Evolutionary conservation across 2,888 invertebrate species (phyloP), one percentile per base, ranked within the genome.

Genomic region (Epicampocera succincta): DNA sequence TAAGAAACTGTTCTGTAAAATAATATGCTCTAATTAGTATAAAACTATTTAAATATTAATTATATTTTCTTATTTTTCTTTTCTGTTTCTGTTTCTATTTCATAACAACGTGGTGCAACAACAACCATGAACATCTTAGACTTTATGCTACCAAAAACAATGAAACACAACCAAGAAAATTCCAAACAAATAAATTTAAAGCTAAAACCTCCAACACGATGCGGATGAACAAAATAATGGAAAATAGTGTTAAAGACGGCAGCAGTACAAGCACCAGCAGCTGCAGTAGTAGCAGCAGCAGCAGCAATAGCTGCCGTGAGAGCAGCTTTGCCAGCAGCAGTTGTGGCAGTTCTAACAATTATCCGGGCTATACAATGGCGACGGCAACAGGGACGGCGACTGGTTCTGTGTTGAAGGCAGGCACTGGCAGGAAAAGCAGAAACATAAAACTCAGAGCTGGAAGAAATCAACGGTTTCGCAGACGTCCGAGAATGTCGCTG

Each of bases 401-500:
- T 66, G 15, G 17, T 52, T 17, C 29, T 46, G 25, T 21, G 13
- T 17, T 5, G 33, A 33, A 48, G 17, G 3, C 21, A 11, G 40
- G 21, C 19, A 58, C 17, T 25, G 48, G 2, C 13, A 46, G 56
- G n/a, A 65, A 40, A 29, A 56, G 56, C n/a, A 58, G 17, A 40
- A 48, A 46, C 29, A 3, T 40, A 3, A 65, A 42, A 38, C 6
- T 58, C 12, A 74, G 66, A 48, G 33, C 17, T 40, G 61, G 66
- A n/a, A 69, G 40, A 61, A 38, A 11, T 40, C 80, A 84, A 75
- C 83, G 83, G 42, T 79, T 76, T 52, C 52, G 76, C 44, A 80
- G 80, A 58, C 84, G 85, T 75, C 78, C 84, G 52, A 87, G 87
- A 60, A 83, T 86, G 63, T 89, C 89, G 19, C 83, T 89, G 79